These are phyloP conservation scores for Ennomos fuscantarius DNA, from an alignment of 2,888 invertebrate genomes.

Conservation along the genomic window DNA sequence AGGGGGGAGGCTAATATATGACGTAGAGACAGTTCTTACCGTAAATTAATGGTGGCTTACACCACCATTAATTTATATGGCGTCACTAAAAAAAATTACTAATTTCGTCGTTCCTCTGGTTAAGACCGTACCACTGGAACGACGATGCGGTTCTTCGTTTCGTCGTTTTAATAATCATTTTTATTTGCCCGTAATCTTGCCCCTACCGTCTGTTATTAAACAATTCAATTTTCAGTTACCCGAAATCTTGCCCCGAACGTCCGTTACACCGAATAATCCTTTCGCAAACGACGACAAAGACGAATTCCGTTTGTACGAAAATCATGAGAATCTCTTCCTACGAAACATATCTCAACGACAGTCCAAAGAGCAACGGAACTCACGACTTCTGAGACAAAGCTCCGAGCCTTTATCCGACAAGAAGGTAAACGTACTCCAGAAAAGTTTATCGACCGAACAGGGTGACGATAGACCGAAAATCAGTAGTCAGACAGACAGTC, in stretches of 20 bases:
- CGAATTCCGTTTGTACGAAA: slow-evolving; percentile 71
- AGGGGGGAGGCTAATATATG: too few species aligned
- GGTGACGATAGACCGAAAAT: slow-evolving; percentile 42
- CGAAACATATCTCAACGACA: slow-evolving; percentile 75
- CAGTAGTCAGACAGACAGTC: slow-evolving; percentile 47
- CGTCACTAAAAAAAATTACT: too few species aligned
- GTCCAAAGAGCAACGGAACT: slow-evolving; percentile 70
- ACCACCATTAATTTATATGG: too few species aligned
- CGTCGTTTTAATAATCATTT: too few species aligned
- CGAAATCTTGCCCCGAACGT: slow-evolving; percentile 71
- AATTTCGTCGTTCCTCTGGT: too few species aligned
- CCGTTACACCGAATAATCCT: slow-evolving; percentile 64
- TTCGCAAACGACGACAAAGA: slow-evolving; percentile 63
- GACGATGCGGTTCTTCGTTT: too few species aligned
- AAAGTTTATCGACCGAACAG: slow-evolving; percentile 74
- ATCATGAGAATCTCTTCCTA: slow-evolving; percentile 75
- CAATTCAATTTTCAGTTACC: slow-evolving; percentile 57
- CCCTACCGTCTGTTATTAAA: too few species aligned
- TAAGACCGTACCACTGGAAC: too few species aligned
- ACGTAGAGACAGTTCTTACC: too few species aligned
- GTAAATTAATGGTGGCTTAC: too few species aligned
- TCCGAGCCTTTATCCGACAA: slow-evolving; percentile 74
- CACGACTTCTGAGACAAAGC: slow-evolving; percentile 68
- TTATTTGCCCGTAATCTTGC: too few species aligned
- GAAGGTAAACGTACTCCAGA: slow-evolving; percentile 61